Evolutionary conservation across 2,113 vertebrate genomes (phyloP).

Genomic region (Cisticola juncidis): DNA sequence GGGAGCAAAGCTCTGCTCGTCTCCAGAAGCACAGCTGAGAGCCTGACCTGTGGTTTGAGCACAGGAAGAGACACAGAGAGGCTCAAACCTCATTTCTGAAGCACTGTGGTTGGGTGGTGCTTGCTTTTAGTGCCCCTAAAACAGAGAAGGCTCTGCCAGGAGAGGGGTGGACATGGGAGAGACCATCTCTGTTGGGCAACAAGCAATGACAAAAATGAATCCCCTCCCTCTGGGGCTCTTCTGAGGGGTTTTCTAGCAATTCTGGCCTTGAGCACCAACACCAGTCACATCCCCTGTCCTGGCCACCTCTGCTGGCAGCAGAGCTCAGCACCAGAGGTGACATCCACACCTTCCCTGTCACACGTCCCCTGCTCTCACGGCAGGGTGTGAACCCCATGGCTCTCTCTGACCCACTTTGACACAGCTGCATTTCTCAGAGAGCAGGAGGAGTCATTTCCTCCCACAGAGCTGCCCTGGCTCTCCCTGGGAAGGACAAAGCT

Average conservation of each 20-base stretch:
- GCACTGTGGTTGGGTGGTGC: not conserved
- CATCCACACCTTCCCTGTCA: not conserved
- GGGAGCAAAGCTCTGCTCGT: not conserved
- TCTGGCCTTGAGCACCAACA: not conserved
- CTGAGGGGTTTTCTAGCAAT: not conserved
- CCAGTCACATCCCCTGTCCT: not conserved
- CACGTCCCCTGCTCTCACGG: not conserved
- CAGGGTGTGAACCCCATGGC: conserved; percentile 7
- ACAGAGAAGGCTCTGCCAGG: not conserved
- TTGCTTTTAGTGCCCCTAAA: not conserved
- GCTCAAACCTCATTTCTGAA: not conserved
- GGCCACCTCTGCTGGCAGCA: not conserved
- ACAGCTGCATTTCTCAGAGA: not conserved
- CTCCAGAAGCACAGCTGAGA: not conserved
- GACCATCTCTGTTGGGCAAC: not conserved
- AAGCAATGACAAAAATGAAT: accelerated
- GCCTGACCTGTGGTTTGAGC: not conserved
- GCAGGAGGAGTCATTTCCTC: not conserved
- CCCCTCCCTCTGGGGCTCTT: not conserved
- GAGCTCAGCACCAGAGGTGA: not conserved
- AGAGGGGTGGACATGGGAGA: accelerated
- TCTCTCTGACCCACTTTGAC: not conserved
- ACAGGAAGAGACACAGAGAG: not conserved
- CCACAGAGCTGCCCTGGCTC: not conserved
- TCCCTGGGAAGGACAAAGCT: not conserved